A percentile compares a stretch with the other conserved stretches of the same genome.
Evolutionary conservation across 1,140 invertebrate genomes (phyloP).

Genomic region (Drosophila prosaltans): DNA sequence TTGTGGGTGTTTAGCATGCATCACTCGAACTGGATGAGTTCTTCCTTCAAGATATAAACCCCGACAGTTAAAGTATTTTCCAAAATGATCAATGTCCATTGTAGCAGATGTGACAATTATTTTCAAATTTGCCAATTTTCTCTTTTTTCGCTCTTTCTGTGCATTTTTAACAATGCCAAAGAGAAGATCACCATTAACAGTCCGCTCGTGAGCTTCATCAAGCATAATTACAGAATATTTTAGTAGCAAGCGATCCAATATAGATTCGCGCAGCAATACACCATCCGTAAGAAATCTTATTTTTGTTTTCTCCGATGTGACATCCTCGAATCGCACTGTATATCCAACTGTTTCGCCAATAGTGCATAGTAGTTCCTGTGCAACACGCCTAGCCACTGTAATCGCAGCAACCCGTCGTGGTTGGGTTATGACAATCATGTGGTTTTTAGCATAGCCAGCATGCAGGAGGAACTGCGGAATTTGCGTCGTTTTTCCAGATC

Average conservation of each 20-base stretch:
- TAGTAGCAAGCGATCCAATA: constrained; percentile 87
- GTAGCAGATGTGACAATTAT: constrained; percentile 97
- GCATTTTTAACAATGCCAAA: constrained; percentile 92
- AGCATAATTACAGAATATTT: constrained; percentile 94
- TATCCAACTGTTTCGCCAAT: constrained; percentile 86
- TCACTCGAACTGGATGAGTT: constrained; percentile 92
- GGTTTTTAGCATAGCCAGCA: constrained; percentile 84
- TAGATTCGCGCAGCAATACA: constrained; percentile 93
- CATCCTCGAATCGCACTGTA: constrained; percentile 95
- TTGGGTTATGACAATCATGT: constrained; percentile 92
- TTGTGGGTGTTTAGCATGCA: constrained; percentile 89
- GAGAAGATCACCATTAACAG: constrained; percentile 96
- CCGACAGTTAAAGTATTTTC: constrained; percentile 93
- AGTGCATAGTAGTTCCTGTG: constrained; percentile 90
- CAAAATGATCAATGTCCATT: constrained; percentile 97
- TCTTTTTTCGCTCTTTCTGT: constrained; percentile 88
- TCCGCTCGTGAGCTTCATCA: constrained; percentile 99
- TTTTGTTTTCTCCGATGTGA: constrained; percentile 88
- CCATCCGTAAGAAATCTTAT: constrained; percentile 96
- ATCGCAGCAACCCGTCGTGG: constrained; percentile 96
- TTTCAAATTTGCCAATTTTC: constrained; percentile 87
- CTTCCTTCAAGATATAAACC: constrained; percentile 95
- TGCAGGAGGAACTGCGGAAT: constrained; percentile 92
- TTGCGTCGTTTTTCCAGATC: constrained; percentile 95
- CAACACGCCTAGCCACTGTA: constrained; percentile 93